These are phyloP conservation scores for Cheumatopsyche charites DNA, from an alignment of 1,140 invertebrate species.

Conservation along the genomic window DNA sequence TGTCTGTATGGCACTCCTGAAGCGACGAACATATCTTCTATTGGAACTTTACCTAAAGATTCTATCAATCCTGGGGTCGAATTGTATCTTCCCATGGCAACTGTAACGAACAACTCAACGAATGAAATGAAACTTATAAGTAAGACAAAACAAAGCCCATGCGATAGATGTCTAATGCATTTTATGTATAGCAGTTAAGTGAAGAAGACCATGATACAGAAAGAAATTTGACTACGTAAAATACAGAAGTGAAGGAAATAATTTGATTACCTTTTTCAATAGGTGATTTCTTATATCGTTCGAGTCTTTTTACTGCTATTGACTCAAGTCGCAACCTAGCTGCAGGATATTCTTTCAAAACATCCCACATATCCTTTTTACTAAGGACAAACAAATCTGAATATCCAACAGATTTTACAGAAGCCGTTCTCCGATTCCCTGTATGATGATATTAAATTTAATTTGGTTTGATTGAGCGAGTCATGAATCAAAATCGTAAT, in stretches of 20 bases:
- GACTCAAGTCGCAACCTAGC: slow-evolving; percentile 95
- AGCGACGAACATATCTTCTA: slow-evolving; percentile 88
- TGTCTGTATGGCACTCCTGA: slow-evolving; percentile 64
- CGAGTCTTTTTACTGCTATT: slow-evolving; percentile 94
- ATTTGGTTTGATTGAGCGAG: not conserved
- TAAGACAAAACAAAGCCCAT: too few species aligned
- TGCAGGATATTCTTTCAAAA: slow-evolving; percentile 97
- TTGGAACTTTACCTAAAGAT: slow-evolving; percentile 82
- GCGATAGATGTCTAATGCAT: not conserved
- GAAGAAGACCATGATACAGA: slow-evolving; percentile 18
- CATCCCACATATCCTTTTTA: slow-evolving; percentile 99
- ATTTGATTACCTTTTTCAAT: slow-evolving; percentile 78
- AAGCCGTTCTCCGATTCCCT: slow-evolving; percentile 96
- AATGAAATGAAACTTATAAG: not conserved
- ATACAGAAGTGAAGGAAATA: not conserved
- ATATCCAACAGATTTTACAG: slow-evolving; percentile 96
- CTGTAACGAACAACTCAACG: slow-evolving; percentile 62
- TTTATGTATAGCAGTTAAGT: not conserved
- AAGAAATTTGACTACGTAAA: too few species aligned
- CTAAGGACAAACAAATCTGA: slow-evolving; percentile 98
- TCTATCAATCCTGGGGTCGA: slow-evolving; percentile 95
- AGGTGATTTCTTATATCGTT: slow-evolving; percentile 93
- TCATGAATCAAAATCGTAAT: not conserved
- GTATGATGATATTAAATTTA: slow-evolving; percentile 42
- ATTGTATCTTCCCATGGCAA: slow-evolving; percentile 90